A percentile compares a stretch with the other conserved stretches of the same genome.
Conservation (phyloP, 2,113 vertebrate species). For the Sinosuthora webbiana region DNA sequence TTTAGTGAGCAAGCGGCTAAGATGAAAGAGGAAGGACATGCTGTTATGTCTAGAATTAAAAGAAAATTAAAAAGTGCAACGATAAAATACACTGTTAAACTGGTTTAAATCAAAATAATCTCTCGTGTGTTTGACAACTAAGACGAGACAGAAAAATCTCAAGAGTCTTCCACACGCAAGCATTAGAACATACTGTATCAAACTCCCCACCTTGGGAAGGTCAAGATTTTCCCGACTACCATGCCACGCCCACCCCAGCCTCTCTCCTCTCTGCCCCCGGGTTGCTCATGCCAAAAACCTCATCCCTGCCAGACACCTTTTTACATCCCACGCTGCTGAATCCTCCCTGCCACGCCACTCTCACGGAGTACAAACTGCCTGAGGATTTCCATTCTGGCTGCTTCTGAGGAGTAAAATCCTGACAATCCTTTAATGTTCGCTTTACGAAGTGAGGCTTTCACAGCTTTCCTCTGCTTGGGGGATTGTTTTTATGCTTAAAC, state of each 20-base stretch:
- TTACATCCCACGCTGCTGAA: background rate
- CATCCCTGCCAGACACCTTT: background rate
- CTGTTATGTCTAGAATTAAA: background rate
- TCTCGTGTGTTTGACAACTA: background rate
- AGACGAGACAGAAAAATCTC: background rate
- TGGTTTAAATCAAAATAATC: background rate
- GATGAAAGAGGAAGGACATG: background rate
- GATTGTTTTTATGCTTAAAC: background rate
- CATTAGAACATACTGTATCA: background rate
- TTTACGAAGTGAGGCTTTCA: background rate
- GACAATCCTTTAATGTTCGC: background rate
- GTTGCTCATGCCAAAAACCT: rapidly evolving
- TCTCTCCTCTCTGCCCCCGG: rapidly evolving
- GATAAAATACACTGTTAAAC: background rate
- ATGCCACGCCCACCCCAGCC: rapidly evolving
- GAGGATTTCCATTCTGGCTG: background rate
- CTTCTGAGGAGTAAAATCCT: background rate
- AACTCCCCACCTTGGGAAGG: background rate
- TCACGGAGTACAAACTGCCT: rapidly evolving
- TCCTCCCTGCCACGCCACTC: background rate
- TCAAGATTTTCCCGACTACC: background rate
- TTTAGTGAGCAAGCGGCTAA: background rate
- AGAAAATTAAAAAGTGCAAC: background rate
- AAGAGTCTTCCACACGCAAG: background rate
- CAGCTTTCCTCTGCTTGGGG: background rate